Conservation (phyloP, 2,113 vertebrate genomes). For the Struthidea cinerea region DNA sequence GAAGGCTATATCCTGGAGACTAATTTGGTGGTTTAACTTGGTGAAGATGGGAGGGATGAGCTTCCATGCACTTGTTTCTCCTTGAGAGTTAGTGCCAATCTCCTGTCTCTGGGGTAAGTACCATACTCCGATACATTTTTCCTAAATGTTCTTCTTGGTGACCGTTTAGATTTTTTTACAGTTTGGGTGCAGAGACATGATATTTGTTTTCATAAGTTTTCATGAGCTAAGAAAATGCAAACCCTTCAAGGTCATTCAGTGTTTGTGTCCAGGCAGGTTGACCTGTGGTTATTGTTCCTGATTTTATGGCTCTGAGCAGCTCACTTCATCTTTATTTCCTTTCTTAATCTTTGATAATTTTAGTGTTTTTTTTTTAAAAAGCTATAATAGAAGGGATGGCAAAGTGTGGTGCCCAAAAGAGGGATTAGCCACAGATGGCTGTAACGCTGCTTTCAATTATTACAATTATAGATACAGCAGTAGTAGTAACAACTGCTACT, state of each 20-base stretch:
- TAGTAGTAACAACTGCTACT: neutral
- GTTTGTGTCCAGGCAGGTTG: neutral
- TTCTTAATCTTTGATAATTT: neutral
- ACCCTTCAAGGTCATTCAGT: neutral
- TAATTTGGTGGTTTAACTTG: neutral
- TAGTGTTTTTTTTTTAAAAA: fast-evolving
- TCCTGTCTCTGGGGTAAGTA: neutral
- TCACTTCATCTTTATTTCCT: neutral
- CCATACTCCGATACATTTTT: neutral
- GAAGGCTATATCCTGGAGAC: neutral
- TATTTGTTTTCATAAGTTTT: neutral
- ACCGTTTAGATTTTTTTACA: neutral
- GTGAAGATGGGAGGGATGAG: neutral
- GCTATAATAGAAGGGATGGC: neutral
- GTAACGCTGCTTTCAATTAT: neutral
- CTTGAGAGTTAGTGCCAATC: neutral
- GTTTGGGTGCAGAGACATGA: neutral
- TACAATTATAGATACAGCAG: neutral
- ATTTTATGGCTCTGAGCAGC: neutral
- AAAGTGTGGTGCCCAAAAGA: neutral
- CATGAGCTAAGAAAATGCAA: neutral
- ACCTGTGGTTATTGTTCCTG: neutral
- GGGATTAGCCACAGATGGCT: neutral
- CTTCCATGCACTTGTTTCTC: neutral
- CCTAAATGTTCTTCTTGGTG: neutral